These are phyloP conservation scores for Solenopsis invicta DNA, from an alignment of 1,140 invertebrate genomes.

Conservation along the genomic window DNA sequence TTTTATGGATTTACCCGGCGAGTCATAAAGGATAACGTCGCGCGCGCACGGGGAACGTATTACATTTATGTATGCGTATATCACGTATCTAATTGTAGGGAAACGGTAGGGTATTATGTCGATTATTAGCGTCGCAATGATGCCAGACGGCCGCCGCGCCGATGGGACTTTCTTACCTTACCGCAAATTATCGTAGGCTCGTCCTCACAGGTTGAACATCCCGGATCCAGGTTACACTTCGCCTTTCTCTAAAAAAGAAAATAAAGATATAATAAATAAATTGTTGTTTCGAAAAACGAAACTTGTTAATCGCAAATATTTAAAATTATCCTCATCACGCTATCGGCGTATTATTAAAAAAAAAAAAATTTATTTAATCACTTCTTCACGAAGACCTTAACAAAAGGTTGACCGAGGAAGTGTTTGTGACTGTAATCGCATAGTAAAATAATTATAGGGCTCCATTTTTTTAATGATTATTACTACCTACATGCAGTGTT, in stretches of 20 bases:
- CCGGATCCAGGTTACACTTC: neutral
- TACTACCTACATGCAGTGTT: too few relatives aligned
- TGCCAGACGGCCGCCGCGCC: neutral
- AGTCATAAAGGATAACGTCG: conserved; percentile 76
- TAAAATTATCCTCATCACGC: neutral
- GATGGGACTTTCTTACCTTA: conserved; percentile 10
- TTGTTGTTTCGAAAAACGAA: neutral
- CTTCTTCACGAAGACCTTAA: neutral
- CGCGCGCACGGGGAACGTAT: conserved; percentile 65
- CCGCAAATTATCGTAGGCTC: neutral
- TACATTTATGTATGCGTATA: conserved; percentile 76
- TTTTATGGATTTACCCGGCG: conserved; percentile 76
- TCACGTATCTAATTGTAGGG: conserved; percentile 72
- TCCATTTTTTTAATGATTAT: too few relatives aligned
- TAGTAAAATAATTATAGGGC: too few relatives aligned
- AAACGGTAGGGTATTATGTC: conserved; percentile 66
- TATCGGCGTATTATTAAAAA: neutral
- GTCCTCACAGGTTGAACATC: neutral
- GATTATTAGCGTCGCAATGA: conserved; percentile 65
- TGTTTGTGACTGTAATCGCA: too few relatives aligned
- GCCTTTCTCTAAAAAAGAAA: neutral
- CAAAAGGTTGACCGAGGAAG: neutral
- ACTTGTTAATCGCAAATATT: neutral
- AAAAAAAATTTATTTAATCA: neutral
- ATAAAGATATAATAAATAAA: neutral